Conservation (phyloP, 2,888 invertebrate genomes). For the Lampropteryx suffumata region DNA sequence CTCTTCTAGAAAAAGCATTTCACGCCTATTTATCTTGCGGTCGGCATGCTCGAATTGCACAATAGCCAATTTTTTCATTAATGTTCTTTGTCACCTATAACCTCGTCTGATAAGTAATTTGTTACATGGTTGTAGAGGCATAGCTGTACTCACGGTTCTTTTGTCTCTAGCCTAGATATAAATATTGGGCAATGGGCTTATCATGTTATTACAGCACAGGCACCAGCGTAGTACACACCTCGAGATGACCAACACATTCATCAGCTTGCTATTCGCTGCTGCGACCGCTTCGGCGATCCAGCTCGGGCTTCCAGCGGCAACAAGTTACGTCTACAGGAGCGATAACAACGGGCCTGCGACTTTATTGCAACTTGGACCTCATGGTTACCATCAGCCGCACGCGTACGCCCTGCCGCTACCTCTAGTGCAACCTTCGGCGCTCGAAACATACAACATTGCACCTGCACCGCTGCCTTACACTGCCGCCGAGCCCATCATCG, state of each 20-base stretch:
- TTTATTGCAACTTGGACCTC: slow-evolving; percentile 67
- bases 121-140: slow-evolving; percentile 71
- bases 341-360: slow-evolving; percentile 76
- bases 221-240: slow-evolving; percentile 61
- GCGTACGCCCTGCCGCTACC: slow-evolving; percentile 57
- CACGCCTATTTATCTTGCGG: slow-evolving; percentile 59
- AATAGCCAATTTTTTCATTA: slow-evolving; percentile 61
- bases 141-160: slow-evolving; percentile 58
- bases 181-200: slow-evolving; percentile 75
- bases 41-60: slow-evolving; percentile 54
- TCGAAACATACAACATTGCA: slow-evolving; percentile 59
- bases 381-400: slow-evolving; percentile 57
- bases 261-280: slow-evolving; percentile 53
- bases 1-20: slow-evolving; percentile 54
- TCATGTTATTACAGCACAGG: slow-evolving; percentile 69
- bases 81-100: slow-evolving; percentile 69
- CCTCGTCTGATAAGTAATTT: slow-evolving; percentile 76
- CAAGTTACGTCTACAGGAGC: slow-evolving; percentile 80
- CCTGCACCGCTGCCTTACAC: slow-evolving; percentile 67
- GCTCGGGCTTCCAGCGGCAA: slow-evolving; percentile 74
- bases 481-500: slow-evolving; percentile 58
- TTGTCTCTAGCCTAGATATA: slow-evolving; percentile 71
- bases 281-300: slow-evolving; percentile 59
- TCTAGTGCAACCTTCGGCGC: slow-evolving; percentile 50
- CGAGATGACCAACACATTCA: slow-evolving; percentile 60